Percentiles rank a stretch among this genome's conserved stretches.
Conservation (phyloP, 2,888 invertebrate species). For the Lobophora halterata region DNA sequence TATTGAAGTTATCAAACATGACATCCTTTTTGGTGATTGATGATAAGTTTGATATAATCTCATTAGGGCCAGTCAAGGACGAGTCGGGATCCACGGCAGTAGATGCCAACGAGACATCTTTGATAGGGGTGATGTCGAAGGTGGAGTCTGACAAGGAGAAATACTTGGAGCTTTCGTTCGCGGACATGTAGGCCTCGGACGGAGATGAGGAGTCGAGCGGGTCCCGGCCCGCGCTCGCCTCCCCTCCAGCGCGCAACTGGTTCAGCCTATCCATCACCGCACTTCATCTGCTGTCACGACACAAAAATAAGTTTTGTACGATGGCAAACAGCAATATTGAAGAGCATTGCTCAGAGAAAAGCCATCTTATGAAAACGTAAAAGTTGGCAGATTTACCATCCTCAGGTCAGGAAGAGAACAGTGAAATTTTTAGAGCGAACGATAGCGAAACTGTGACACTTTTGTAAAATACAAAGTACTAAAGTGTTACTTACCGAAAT, state of each 20-base stretch:
- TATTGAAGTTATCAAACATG: conserved; percentile 60
- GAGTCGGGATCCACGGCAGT: conserved; percentile 43
- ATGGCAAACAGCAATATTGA: conserved; percentile 30
- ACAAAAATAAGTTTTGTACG: conserved; percentile 38
- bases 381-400: conserved; percentile 67
- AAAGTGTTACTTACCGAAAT: conserved; percentile 39
- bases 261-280: conserved; percentile 75
- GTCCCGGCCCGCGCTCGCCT: conserved; percentile 41
- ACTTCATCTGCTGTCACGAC: conserved; percentile 69
- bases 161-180: conserved; percentile 70
- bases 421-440: conserved; percentile 73
- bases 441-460: conserved; percentile 74
- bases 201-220: conserved; percentile 64
- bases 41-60: conserved; percentile 58
- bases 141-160: conserved; percentile 70
- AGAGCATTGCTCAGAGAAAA: conserved; percentile 44
- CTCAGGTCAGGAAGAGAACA: conserved; percentile 74
- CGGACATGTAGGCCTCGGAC: conserved; percentile 67
- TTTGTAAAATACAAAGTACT: conserved; percentile 34
- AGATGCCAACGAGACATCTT: conserved; percentile 52
- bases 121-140: conserved; percentile 59
- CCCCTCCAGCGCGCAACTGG: conserved; percentile 54
- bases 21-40: conserved; percentile 62
- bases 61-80: conserved; percentile 45
- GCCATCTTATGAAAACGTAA: conserved; percentile 60